These are phyloP conservation scores for Silvanus unidentatus DNA, from an alignment of 2,888 invertebrate species.

Conservation along the genomic window DNA sequence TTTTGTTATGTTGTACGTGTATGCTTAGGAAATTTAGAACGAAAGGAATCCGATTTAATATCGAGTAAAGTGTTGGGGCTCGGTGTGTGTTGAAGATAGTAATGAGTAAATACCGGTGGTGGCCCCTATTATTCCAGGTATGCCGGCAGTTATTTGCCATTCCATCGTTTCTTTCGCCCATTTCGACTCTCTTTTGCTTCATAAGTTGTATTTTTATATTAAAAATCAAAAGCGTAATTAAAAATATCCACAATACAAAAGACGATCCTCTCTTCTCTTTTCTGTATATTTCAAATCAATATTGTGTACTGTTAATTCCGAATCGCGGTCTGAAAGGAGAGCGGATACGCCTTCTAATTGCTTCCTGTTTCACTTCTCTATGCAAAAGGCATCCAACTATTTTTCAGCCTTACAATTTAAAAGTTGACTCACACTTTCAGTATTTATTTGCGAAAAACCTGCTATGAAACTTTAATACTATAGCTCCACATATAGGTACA, in stretches of 20 bases:
- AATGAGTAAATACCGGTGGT: constrained; percentile 33
- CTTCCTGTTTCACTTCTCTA: no score
- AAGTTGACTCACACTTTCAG: no score
- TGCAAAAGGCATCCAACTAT: no score
- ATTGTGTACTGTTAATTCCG: no score
- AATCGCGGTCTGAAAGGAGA: no score
- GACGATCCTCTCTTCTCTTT: no score
- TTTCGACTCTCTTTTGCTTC: constrained; percentile 7
- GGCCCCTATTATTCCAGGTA: constrained; percentile 29
- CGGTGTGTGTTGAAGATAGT: constrained; percentile 13
- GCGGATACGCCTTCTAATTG: no score
- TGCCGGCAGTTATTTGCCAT: constrained; percentile 25
- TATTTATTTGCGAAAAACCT: no score
- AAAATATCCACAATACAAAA: not conserved
- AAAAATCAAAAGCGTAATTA: constrained; percentile 6
- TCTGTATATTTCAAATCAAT: no score
- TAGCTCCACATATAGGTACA: no score
- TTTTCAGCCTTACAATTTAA: no score
- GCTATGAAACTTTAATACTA: no score
- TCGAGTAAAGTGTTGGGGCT: constrained; percentile 21
- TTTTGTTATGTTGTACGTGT: constrained; percentile 17
- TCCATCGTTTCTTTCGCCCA: constrained; percentile 19
- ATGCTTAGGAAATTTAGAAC: constrained; percentile 18
- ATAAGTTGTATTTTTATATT: constrained; percentile 1
- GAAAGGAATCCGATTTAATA: constrained; percentile 32